Evolutionary conservation across 1,140 invertebrate species (phyloP).

Genomic region (Zaprionus gabonicus): DNA sequence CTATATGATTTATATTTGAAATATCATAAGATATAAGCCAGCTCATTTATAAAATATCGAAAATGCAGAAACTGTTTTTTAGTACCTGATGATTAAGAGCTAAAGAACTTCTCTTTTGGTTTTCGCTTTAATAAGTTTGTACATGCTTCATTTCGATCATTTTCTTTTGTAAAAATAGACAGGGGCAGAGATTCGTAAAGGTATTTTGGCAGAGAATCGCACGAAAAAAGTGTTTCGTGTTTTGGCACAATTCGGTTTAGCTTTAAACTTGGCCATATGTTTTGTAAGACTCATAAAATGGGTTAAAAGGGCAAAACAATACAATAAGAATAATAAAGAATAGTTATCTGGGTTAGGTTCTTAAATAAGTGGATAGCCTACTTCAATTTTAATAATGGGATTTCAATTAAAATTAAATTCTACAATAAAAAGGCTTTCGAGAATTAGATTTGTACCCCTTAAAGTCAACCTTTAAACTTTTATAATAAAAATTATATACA

Average conservation of each 20-base stretch:
- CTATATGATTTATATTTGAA: not conserved
- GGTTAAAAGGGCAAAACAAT: conserved; percentile 2
- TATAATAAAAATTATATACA: not conserved
- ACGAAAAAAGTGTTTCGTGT: conserved; percentile 40
- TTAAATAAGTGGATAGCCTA: too few species aligned
- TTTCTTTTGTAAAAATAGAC: conserved; percentile 20
- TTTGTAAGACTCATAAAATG: conserved; percentile 10
- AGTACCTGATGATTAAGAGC: not conserved
- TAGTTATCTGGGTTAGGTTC: too few species aligned
- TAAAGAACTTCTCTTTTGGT: not conserved
- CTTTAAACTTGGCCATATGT: conserved; percentile 43
- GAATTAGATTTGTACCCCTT: not conserved
- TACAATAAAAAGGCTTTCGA: too few species aligned
- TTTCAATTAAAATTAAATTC: not conserved
- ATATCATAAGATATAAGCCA: not conserved
- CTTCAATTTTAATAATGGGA: not conserved
- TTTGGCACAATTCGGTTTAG: conserved; percentile 42
- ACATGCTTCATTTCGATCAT: conserved; percentile 9
- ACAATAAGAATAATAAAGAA: not conserved
- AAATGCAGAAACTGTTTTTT: not conserved
- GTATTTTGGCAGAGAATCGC: conserved; percentile 49
- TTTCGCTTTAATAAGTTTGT: conserved; percentile 6
- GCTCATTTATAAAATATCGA: not conserved
- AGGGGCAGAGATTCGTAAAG: conserved; percentile 22
- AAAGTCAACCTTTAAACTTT: not conserved